A percentile compares a stretch with the other conserved stretches of the same genome.
phyloP scores from a whole-genome alignment of 1,140 invertebrate genomes.

The Diprion similis region DNA sequence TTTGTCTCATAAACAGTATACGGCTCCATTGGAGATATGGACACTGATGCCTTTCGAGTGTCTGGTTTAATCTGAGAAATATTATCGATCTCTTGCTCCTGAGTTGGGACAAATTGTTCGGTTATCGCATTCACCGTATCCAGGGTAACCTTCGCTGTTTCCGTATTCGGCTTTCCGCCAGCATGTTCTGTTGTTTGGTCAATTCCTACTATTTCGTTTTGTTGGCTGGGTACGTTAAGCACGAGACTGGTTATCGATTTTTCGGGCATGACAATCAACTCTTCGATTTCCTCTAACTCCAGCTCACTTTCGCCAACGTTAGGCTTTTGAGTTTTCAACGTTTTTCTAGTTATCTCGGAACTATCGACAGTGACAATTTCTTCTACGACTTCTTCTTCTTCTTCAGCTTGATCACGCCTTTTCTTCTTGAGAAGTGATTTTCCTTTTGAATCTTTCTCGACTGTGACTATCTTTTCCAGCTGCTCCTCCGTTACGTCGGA shows the following conservation, averaged over 20 bases:
- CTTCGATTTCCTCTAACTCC: slow-evolving; percentile 56
- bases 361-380: slow-evolving; percentile 23
- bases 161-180: slow-evolving; percentile 52
- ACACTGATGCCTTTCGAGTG: slow-evolving; percentile 57
- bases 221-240: slow-evolving; percentile 55
- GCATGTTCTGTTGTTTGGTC: slow-evolving; percentile 62
- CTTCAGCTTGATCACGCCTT: slow-evolving; percentile 33
- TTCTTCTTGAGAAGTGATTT: slow-evolving; percentile 47
- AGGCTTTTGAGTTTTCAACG: slow-evolving; percentile 44
- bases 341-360: slow-evolving; percentile 33
- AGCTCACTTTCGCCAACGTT: slow-evolving; percentile 45
- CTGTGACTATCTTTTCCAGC: slow-evolving; percentile 53
- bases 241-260: slow-evolving; percentile 39
- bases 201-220: slow-evolving; percentile 62
- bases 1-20: slow-evolving; percentile 68
- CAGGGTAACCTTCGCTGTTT: slow-evolving; percentile 64
- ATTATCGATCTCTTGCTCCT: slow-evolving; percentile 65
- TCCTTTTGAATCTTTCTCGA: slow-evolving; percentile 50
- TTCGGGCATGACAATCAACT: slow-evolving; percentile 49
- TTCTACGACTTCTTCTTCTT: slow-evolving; percentile 35
- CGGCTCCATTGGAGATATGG: slow-evolving; percentile 66
- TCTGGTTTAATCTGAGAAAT: slow-evolving; percentile 51
- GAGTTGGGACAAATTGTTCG: slow-evolving; percentile 57
- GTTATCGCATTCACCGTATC: slow-evolving; percentile 63
- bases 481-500: slow-evolving; percentile 43